Base-by-base conservation (phyloP, 2,797 vertebrate species). In the Coendou prehensilis region DNA sequence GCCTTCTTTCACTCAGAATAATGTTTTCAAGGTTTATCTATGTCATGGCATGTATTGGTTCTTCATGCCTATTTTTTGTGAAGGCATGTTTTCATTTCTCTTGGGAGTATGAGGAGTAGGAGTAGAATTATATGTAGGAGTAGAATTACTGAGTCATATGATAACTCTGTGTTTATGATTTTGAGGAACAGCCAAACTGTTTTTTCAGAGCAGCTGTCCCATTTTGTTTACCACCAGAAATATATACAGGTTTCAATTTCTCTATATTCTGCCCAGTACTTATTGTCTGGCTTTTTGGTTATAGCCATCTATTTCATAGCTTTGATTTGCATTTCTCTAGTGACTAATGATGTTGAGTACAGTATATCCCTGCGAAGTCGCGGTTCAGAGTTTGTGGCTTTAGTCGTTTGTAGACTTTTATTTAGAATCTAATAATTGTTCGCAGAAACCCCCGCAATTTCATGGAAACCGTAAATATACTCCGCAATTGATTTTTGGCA, bases 111-210 rank as follows among this genome's bases (percentile, higher is more conserved):
- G 37, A 41, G 37, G 37, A 41, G 37, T 41, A 41, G 37, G 37
- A 41, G 37, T 41, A 41, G 37, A 41, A 41, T 41, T 41, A 64
- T 79, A 61, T 23, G 22, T 71, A 45, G 64, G 47, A 86, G 52
- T 78, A 85, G 59, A 92, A 63, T 78, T 91, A 75, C 11, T 81
- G 28, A 78, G 23, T 84, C 57, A 57, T 47, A 41, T 20, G 57
- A 9, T 90, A 96, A 94, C 47, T 91, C 37, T 75, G 14, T 69
- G 17, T 91, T 92, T 90, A 45, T 83, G n/a, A 96, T 83, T 95
- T 92, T 83, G 80, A 94, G 93, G 50, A 89, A 64, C 18, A 89
- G 57, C 57, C 81, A 67, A 87, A 67, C 45, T 87, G 86, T 84
- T 84, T 94, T 50, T 54, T 47, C 8, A 87, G 88, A 69, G 30